These are phyloP conservation scores for Agonum fuliginosum DNA, from an alignment of 2,888 invertebrate genomes.

Conservation along the genomic window DNA sequence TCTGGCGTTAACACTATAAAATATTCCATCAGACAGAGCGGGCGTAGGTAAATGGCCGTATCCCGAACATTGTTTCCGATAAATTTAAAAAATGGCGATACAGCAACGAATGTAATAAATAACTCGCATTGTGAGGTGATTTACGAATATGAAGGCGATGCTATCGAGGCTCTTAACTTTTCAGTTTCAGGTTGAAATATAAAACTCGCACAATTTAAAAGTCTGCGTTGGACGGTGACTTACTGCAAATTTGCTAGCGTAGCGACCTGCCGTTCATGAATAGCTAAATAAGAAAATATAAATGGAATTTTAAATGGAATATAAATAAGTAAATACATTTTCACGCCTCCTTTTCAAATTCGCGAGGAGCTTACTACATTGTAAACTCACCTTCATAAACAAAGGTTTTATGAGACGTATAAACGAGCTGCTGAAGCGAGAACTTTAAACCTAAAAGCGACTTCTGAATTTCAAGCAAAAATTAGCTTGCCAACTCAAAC, in stretches of 20 bases:
- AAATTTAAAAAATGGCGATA: slow-evolving; percentile 54
- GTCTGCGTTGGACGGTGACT: background rate
- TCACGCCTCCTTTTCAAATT: slow-evolving; percentile 4
- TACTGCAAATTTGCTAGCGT: slow-evolving; percentile 5
- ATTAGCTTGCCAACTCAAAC: too few species aligned
- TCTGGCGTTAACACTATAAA: slow-evolving; percentile 43
- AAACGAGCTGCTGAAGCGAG: background rate
- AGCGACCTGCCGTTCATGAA: slow-evolving; percentile 33
- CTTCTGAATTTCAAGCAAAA: too few species aligned
- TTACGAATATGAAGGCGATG: slow-evolving; percentile 34
- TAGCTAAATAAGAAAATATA: slow-evolving; percentile 36
- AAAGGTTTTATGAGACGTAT: background rate
- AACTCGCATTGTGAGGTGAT: slow-evolving; percentile 17
- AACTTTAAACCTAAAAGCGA: too few species aligned
- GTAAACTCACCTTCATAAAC: background rate
- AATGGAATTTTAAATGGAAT: slow-evolving; percentile 43
- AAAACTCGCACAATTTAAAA: background rate
- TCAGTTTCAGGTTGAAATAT: background rate
- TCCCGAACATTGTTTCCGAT: slow-evolving; percentile 54
- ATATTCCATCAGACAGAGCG: slow-evolving; percentile 33
- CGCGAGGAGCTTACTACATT: background rate
- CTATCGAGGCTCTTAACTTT: background rate
- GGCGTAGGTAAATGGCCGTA: slow-evolving; percentile 14
- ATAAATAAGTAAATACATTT: slow-evolving; percentile 33
- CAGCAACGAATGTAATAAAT: slow-evolving; percentile 17